Evolutionary conservation across 2,888 invertebrate genomes (phyloP).

Genomic region (Lasioglossum malachurum): DNA sequence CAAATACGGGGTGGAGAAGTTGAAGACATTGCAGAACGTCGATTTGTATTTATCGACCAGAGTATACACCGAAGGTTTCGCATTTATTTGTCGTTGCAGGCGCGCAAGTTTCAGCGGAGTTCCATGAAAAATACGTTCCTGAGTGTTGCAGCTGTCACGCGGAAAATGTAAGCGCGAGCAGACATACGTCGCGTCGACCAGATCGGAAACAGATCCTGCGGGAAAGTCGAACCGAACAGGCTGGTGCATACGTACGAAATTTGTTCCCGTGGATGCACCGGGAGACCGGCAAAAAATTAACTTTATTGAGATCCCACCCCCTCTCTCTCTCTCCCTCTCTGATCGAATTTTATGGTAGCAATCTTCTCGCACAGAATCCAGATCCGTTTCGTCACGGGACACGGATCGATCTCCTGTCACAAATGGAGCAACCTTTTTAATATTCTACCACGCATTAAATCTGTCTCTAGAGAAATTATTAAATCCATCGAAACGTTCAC

Average conservation of each 20-base stretch:
- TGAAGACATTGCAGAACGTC: not conserved
- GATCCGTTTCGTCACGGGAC: not conserved
- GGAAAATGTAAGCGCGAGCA: conserved; percentile 31
- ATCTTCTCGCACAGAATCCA: not conserved
- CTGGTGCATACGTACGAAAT: conserved; percentile 21
- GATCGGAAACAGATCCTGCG: conserved; percentile 24
- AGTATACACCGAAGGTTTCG: conserved; percentile 11
- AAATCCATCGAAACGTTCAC: too few species aligned
- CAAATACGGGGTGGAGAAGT: not conserved
- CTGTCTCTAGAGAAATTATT: too few species aligned
- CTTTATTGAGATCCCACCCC: not conserved
- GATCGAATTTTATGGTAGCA: not conserved
- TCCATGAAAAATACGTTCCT: conserved; percentile 61
- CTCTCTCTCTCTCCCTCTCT: not conserved
- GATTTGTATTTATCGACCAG: not conserved
- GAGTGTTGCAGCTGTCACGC: conserved; percentile 24
- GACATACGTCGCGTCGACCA: conserved; percentile 34
- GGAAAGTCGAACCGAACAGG: conserved; percentile 14
- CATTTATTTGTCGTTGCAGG: conserved; percentile 36
- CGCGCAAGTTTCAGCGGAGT: conserved; percentile 36
- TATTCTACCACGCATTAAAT: too few species aligned
- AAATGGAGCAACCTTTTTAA: too few species aligned
- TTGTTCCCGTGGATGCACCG: conserved; percentile 26
- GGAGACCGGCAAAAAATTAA: conserved; percentile 22
- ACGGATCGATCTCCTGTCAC: too few species aligned